Evolutionary conservation across 2,888 invertebrate species (phyloP).

Genomic region (Meiosimyza platycephala): DNA sequence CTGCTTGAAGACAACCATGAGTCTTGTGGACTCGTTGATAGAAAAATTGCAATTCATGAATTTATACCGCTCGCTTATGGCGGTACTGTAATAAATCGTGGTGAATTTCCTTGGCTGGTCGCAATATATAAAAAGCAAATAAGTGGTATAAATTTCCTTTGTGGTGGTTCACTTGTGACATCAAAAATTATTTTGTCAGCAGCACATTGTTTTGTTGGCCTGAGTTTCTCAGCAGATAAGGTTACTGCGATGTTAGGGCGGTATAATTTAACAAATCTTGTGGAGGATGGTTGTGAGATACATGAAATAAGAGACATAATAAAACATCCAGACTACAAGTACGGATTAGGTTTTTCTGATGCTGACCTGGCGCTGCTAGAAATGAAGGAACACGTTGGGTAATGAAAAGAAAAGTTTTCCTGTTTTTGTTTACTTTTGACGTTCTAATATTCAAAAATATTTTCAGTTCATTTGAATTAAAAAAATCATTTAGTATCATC

Average conservation of each 20-base stretch:
- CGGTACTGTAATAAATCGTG: constrained; percentile 54
- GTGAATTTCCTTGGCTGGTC: constrained; percentile 76
- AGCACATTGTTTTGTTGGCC: constrained; percentile 64
- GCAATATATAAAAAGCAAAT: constrained; percentile 69
- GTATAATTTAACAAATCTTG: constrained; percentile 55
- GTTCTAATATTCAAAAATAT: too few relatives aligned
- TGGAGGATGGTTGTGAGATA: constrained; percentile 47
- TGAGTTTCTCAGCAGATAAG: constrained; percentile 47
- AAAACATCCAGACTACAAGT: constrained; percentile 66
- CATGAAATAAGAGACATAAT: constrained; percentile 52
- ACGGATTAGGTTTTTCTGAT: constrained; percentile 56
- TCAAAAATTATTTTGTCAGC: constrained; percentile 60
- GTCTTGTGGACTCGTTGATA: constrained; percentile 31
- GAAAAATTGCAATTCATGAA: constrained; percentile 46
- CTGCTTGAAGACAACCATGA: too few relatives aligned
- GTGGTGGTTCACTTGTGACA: constrained; percentile 62
- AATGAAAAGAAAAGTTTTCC: constrained; percentile 25
- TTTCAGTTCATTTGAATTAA: too few relatives aligned
- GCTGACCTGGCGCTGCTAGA: constrained; percentile 69
- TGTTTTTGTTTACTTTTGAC: too few relatives aligned
- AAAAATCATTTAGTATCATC: too few relatives aligned
- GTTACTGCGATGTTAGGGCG: constrained; percentile 66
- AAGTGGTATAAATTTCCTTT: constrained; percentile 59
- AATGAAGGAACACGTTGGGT: constrained; percentile 59
- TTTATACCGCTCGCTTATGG: constrained; percentile 44